A percentile compares a stretch with the other conserved stretches of the same genome.
Conservation (phyloP, 2,797 vertebrate species). For the Acanthopagrus latus region DNA sequence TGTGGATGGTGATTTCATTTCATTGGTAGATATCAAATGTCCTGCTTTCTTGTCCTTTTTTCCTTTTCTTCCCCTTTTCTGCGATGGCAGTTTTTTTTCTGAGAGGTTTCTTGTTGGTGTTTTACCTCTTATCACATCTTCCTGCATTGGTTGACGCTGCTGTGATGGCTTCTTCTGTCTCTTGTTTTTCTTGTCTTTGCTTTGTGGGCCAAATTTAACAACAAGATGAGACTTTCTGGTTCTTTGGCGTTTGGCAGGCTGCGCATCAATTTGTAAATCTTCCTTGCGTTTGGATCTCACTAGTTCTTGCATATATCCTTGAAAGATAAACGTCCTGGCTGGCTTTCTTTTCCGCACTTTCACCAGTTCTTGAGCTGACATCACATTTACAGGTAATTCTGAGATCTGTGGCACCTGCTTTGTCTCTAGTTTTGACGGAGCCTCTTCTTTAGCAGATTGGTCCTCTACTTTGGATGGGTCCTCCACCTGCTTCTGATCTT, state of each 20-base stretch:
- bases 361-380: constrained; percentile 81
- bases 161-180: constrained; percentile 73
- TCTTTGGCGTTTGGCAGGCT: constrained; percentile 75
- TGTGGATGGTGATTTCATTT: constrained; percentile 48
- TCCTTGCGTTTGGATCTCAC: constrained; percentile 61
- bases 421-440: constrained; percentile 29
- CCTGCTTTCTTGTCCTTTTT: constrained; percentile 68
- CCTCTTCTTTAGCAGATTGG: constrained; percentile 33
- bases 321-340: constrained; percentile 70
- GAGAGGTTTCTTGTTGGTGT: constrained; percentile 30
- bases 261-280: constrained; percentile 60
- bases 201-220: constrained; percentile 81
- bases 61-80: constrained; percentile 71
- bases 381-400: constrained; percentile 69
- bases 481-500: constrained; percentile 26
- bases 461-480: constrained; percentile 28
- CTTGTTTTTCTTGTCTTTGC: constrained; percentile 79
- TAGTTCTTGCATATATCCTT: constrained; percentile 78
- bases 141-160: constrained; percentile 46
- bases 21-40: constrained; percentile 28
- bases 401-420: constrained; percentile 52
- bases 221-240: constrained; percentile 79
- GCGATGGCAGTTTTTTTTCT: constrained; percentile 60
- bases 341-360: constrained; percentile 83
- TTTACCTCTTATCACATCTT: constrained; percentile 49